Conservation (phyloP, 2,797 vertebrate species). For the Alosa sapidissima region DNA sequence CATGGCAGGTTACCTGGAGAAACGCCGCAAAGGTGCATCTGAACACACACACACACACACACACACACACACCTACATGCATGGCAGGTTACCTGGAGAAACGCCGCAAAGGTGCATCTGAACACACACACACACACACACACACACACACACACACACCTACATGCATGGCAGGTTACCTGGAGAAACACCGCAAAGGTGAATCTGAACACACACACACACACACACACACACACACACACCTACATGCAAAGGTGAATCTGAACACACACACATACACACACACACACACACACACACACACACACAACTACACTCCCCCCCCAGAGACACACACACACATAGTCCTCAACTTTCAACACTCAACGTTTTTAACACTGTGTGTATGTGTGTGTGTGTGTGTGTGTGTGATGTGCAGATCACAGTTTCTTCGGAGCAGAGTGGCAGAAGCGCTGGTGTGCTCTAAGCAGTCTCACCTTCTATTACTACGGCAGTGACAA, state of each 20-base stretch:
- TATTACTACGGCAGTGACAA: conserved; percentile 96
- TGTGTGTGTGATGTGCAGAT: conserved; percentile 70
- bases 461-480: conserved; percentile 84
- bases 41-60: conserved; percentile 75
- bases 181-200: conserved; percentile 98
- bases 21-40: conserved; percentile 34
- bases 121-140: background rate
- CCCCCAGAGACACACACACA: background rate
- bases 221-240: conserved; percentile 50
- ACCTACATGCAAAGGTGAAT: conserved; percentile 81
- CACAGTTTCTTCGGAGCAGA: conserved; percentile 96
- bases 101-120: too few species aligned
- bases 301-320: too few species aligned
- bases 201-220: conserved; percentile 67
- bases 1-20: too few species aligned
- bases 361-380: background rate
- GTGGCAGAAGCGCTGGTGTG: conserved; percentile 98
- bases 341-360: background rate
- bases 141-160: background rate
- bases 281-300: background rate
- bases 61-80: too few species aligned
- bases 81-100: too few species aligned
- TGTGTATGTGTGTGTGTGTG: conserved; percentile 41
- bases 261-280: background rate
- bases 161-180: conserved; percentile 52